These are phyloP conservation scores for Heliocidaris tuberculata DNA, from an alignment of 35 echinoderm and acorn worm genomes.

Conservation along the genomic window DNA sequence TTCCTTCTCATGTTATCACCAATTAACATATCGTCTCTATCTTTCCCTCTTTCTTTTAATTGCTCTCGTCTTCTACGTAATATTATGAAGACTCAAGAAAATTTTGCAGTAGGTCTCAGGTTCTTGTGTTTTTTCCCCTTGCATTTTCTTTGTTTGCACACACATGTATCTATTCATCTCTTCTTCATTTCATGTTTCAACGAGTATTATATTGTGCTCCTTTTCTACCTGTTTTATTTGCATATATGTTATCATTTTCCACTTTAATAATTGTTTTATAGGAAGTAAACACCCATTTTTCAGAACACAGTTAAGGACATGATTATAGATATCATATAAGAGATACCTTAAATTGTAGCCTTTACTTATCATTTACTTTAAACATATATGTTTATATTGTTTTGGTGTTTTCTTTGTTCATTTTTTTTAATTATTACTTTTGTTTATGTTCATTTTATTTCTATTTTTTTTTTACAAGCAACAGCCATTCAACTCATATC, in stretches of 20 bases:
- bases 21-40: not conserved
- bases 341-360: not conserved
- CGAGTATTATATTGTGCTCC: not conserved
- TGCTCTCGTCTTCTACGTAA: constrained; percentile 1
- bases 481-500: not conserved
- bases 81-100: constrained; percentile 1
- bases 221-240: not conserved
- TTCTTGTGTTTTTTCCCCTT: constrained; percentile 4
- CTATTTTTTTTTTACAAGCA: not conserved
- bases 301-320: not conserved
- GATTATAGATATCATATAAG: not conserved
- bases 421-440: not conserved
- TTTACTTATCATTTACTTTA: not conserved
- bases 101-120: constrained; percentile 19
- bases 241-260: not conserved
- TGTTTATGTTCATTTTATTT: not conserved
- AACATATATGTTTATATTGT: not conserved
- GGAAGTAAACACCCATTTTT: not conserved
- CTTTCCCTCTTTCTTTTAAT: constrained; percentile 4
- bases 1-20: not conserved
- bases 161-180: not conserved
- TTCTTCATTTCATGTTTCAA: not conserved
- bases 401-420: not conserved
- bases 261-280: not conserved
- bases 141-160: constrained; percentile 21